Evolutionary conservation across 2,888 invertebrate genomes (phyloP), one percentile per base, ranked within the genome.

Genomic region (Cremastinae sp.): DNA sequence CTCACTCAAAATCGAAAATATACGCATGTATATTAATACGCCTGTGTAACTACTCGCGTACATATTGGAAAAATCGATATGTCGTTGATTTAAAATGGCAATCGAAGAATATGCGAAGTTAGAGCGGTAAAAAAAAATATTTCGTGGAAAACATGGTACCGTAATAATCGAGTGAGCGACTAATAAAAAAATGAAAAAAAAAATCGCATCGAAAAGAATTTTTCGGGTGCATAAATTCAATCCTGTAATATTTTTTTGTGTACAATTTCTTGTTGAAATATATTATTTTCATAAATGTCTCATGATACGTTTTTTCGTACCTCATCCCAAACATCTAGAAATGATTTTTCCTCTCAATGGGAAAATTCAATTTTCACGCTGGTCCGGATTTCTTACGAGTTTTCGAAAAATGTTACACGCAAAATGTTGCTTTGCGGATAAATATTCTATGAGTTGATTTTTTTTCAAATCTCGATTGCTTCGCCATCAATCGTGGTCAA

Each of bases 191-290:
- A 35, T n/a, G 51, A 69, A 64, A 22, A 58, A 70, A 28, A 72
- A 69, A 76, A 56, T 70, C 71, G 72, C 75, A 78, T 74, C 74
- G 75, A 78, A 69, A 62, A 70, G 73, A 75, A 65, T 49, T 78
- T 68, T 76, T 79, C 74, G 78, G 76, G 58, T 77, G 79, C 78
- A 65, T 68, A 75, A 70, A 78, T 75, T 79, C 78, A 79, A 79
- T 78, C 80, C 78, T 80, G 80, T 80, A 80, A 80, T 80, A 80
- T 79, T 79, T 80, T 76, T 80, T 80, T 80, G 79, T 80, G 80
- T 80, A 80, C 80, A 80, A 80, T 80, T 80, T 79, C 80, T 80
- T 79, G 80, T 80, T 80, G 79, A 80, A 80, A 80, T 80, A 80
- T 80, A 80, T 80, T 80, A 80, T 80, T 80, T 80, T 80, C 79